phyloP scores from a whole-genome alignment of 2,113 vertebrate genomes.

The Urocynchramus pylzowi region DNA sequence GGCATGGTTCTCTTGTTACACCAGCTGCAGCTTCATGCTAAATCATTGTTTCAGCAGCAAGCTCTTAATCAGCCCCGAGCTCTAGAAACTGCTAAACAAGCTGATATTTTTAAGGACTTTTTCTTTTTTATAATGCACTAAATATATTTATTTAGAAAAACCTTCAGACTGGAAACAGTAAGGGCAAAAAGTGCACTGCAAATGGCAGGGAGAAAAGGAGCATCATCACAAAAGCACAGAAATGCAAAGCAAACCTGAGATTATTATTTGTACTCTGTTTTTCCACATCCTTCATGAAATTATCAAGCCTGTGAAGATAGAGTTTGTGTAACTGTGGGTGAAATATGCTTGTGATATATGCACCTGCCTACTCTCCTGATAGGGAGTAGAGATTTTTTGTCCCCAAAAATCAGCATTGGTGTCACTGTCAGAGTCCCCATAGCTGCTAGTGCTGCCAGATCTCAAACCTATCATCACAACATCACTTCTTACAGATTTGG shows the following conservation, averaged over 20 bases:
- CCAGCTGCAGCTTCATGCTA: slow-evolving; percentile 39
- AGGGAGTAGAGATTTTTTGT: neutral
- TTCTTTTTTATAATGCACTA: neutral
- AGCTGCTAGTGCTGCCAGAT: neutral
- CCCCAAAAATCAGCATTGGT: neutral
- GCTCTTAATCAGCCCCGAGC: slow-evolving; percentile 4
- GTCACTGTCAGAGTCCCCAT: accelerated
- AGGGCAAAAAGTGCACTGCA: neutral
- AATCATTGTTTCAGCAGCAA: slow-evolving; percentile 39
- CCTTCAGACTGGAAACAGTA: neutral
- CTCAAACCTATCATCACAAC: neutral
- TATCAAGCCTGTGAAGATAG: neutral
- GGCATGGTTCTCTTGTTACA: slow-evolving; percentile 28
- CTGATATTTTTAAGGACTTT: neutral
- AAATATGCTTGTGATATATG: neutral
- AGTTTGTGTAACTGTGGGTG: neutral
- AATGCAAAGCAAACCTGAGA: neutral
- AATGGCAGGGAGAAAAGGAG: neutral
- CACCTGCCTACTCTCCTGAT: neutral
- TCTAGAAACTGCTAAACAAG: slow-evolving; percentile 35
- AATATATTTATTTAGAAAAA: slow-evolving; percentile 8
- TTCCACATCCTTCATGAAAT: neutral
- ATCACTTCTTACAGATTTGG: neutral
- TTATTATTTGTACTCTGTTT: neutral
- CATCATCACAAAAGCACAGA: neutral